Evolutionary conservation across 2,888 invertebrate species (phyloP).

Genomic region (Tyria jacobaeae): DNA sequence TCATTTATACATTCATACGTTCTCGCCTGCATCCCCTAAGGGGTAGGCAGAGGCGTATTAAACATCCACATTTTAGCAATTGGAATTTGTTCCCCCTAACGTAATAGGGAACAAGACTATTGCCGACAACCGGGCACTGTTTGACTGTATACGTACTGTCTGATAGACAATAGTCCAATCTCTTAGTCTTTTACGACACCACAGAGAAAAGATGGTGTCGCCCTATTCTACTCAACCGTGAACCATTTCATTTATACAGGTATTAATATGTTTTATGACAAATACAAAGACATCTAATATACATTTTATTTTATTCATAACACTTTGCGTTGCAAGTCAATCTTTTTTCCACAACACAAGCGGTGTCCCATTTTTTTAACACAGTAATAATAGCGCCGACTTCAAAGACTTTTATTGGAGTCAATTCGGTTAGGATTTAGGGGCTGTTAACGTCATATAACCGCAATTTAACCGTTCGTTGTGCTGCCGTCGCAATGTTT

Average conservation of each 20-base stretch:
- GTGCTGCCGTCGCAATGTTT: slow-evolving; percentile 59
- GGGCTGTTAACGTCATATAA: slow-evolving; percentile 67
- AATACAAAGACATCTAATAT: slow-evolving; percentile 26
- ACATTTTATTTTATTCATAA: slow-evolving; percentile 20
- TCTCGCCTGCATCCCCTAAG: neutral
- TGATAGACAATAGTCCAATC: no score
- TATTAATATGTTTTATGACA: neutral
- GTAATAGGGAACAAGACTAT: no score
- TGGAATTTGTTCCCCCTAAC: no score
- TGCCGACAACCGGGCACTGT: no score
- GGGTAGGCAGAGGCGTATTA: neutral
- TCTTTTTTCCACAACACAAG: slow-evolving; percentile 35
- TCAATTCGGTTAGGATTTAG: slow-evolving; percentile 68
- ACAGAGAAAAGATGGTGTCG: no score
- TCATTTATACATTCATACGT: no score
- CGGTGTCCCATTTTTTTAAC: slow-evolving; percentile 49
- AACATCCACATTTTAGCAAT: neutral
- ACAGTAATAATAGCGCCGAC: slow-evolving; percentile 51
- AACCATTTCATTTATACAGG: neutral
- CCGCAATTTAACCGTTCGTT: slow-evolving; percentile 60
- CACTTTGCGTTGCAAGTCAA: slow-evolving; percentile 40
- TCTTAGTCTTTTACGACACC: no score
- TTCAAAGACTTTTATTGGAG: slow-evolving; percentile 68
- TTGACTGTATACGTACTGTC: no score
- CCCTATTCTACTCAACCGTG: no score